Conservation (phyloP, 2,888 invertebrate genomes). For the Cantharis lateralis region DNA sequence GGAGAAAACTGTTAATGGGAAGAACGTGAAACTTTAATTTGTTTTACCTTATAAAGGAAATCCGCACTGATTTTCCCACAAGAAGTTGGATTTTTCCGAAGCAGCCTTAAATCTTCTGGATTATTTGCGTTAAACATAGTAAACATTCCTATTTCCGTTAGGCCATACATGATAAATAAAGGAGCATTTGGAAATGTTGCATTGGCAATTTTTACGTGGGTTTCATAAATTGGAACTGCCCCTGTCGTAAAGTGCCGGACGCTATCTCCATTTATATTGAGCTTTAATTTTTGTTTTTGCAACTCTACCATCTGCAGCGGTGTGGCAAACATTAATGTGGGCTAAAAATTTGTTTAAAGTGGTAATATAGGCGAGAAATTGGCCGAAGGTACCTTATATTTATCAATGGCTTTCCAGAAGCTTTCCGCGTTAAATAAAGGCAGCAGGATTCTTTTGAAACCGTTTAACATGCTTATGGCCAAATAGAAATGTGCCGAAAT, state of each 20-base stretch:
- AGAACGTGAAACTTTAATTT: not conserved
- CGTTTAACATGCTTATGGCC: conserved; percentile 33
- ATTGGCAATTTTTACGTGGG: conserved; percentile 23
- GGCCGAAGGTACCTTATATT: not conserved
- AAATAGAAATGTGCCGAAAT: conserved; percentile 38
- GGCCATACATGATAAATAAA: conserved; percentile 16
- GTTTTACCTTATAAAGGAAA: not conserved
- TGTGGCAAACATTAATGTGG: not conserved
- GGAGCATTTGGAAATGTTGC: conserved; percentile 44
- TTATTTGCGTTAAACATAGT: not conserved
- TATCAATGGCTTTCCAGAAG: not conserved
- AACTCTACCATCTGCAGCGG: not conserved
- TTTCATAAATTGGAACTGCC: conserved; percentile 26
- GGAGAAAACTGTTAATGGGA: not conserved
- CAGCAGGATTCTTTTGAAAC: conserved; percentile 36
- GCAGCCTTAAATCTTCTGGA: not conserved
- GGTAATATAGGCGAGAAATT: too few species aligned
- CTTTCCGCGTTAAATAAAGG: conserved; percentile 29
- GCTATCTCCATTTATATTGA: not conserved
- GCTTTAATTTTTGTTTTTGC: not conserved
- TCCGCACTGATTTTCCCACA: not conserved
- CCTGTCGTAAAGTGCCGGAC: conserved; percentile 17
- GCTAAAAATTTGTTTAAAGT: not conserved
- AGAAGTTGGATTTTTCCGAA: not conserved
- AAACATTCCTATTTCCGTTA: conserved; percentile 5